Evolutionary conservation across 2,797 vertebrate species (phyloP).

Genomic region (Amniataba percoides): DNA sequence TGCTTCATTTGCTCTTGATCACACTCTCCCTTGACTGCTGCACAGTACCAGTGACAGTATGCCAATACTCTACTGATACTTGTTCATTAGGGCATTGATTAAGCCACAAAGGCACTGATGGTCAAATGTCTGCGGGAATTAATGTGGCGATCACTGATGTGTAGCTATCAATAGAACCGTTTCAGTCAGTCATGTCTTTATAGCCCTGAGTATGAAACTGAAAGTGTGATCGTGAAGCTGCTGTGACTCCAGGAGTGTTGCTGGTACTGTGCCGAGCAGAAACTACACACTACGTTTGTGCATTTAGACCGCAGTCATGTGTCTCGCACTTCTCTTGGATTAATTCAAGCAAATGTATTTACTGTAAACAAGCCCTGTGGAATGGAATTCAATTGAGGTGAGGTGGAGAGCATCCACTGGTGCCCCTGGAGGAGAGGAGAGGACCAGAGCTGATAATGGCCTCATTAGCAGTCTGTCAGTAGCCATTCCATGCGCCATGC

Average conservation of each 20-base stretch:
- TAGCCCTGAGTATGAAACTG: neutral
- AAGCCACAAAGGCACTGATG: constrained; percentile 62
- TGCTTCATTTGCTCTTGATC: constrained; percentile 68
- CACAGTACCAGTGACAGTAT: constrained; percentile 75
- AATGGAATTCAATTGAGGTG: constrained; percentile 86
- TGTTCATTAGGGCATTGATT: constrained; percentile 79
- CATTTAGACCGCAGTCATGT: constrained; percentile 54
- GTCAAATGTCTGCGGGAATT: constrained; percentile 57
- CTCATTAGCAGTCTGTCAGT: constrained; percentile 90
- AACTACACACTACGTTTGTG: constrained; percentile 19
- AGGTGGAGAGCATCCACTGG: constrained; percentile 78
- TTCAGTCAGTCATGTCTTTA: constrained; percentile 34
- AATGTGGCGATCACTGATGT: constrained; percentile 39
- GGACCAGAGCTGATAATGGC: constrained; percentile 86
- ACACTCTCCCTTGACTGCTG: constrained; percentile 60
- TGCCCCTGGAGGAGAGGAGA: constrained; percentile 80
- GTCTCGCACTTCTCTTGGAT: constrained; percentile 71
- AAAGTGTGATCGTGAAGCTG: neutral
- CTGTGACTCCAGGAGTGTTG: neutral
- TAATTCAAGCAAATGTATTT: constrained; percentile 87
- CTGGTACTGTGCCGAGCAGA: constrained; percentile 16
- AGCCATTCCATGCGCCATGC: constrained; percentile 81
- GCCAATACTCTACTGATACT: constrained; percentile 75
- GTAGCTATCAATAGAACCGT: constrained; percentile 24
- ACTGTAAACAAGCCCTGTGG: constrained; percentile 87